Evolutionary conservation across 2,113 vertebrate species (phyloP), one percentile per base, ranked within the genome.

Genomic region (Nothobranchius kuhntae): DNA sequence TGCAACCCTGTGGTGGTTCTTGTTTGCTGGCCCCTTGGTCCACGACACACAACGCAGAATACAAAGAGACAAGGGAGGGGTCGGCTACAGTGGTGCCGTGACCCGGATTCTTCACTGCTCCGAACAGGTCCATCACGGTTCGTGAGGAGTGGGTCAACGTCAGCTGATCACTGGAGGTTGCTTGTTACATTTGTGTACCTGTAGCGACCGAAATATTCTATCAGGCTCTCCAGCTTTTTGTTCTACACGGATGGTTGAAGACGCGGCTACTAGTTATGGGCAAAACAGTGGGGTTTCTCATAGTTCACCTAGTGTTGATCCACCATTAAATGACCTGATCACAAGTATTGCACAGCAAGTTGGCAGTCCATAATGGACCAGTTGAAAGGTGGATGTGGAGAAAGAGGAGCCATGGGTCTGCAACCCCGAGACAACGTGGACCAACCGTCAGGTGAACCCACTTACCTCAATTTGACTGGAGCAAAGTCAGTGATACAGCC

Each of bases 341-440:
- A 17, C n/a, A 52, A 52, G 50, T n/a, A 52, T 52, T 52, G 50
- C 50, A 52, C 50, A 52, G 9, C 50, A 52, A 52, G 17, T 52
- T 52, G 50, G 50, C 50, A 52, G n/a, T 21, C 50, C 6, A 52
- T 52, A 52, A 52, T 52, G 50, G 17, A 52, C 7, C 50, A 9
- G 17, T 10, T 52, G 1, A 52, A 52, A n/a, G 17, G 50, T 52
- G 17, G 21, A 24, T 52, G 50, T 52, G 50, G 50, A 10, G 50
- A n/a, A n/a, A n/a, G 17, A 24, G 50, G 17, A 8, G 2, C 9
- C 10, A 9, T 9, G n/a, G 50, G 50, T 21, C 50, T 7, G 1
- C 50, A 52, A 52, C 8, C 9, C 17, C n/a, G 21, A n/a, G 7
- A n/a, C 50, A 51, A n/a, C 17, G 50, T 52, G n/a, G 17, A n/a